These are phyloP conservation scores for Neomonachus schauinslandi DNA, from an alignment of 2,113 vertebrate species.

Conservation along the genomic window DNA sequence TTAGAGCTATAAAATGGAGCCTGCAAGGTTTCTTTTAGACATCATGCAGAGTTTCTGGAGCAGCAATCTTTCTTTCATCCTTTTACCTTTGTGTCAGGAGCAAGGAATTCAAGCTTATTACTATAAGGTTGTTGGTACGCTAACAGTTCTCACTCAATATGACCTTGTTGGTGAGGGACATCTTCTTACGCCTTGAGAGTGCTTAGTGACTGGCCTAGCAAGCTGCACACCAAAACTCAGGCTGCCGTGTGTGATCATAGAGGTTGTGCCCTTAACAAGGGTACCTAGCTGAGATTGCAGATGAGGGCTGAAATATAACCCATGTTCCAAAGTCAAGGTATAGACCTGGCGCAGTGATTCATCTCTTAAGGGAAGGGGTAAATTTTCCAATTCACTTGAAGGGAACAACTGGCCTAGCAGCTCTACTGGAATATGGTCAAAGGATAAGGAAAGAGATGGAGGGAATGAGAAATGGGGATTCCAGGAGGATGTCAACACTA, in stretches of 20 bases:
- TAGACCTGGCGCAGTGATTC: background rate
- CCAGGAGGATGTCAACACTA: background rate
- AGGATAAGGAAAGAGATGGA: background rate
- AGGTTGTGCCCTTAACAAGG: background rate
- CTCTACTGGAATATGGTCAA: background rate
- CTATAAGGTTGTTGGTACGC: background rate
- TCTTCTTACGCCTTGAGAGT: background rate
- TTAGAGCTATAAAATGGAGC: background rate
- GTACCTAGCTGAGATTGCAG: background rate
- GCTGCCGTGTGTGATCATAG: background rate
- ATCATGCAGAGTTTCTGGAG: background rate
- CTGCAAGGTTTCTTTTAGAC: background rate
- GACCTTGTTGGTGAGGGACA: background rate
- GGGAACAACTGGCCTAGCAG: background rate
- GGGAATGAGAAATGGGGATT: background rate
- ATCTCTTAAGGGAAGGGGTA: background rate
- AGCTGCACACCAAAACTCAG: background rate
- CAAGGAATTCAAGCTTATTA: background rate
- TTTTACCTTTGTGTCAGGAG: background rate
- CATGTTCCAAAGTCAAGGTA: background rate
- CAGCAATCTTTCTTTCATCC: background rate
- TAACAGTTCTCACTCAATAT: background rate
- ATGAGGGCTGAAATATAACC: background rate
- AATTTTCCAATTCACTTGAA: background rate
- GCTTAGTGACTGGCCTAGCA: background rate